Evolutionary conservation across 2,113 vertebrate species (phyloP).

Genomic region (Proteles cristata): DNA sequence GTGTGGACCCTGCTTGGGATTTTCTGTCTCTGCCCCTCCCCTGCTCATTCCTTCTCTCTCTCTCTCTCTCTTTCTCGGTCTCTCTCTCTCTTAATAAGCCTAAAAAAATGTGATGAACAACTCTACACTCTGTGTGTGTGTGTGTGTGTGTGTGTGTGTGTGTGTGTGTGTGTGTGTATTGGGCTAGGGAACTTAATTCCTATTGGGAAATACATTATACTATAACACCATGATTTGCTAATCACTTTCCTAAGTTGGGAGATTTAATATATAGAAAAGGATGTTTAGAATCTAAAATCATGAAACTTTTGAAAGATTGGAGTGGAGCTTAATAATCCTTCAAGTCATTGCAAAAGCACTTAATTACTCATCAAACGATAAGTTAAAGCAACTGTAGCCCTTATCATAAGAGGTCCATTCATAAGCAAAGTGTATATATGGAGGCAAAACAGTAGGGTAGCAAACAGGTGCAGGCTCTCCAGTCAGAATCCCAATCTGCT

Average conservation of each 20-base stretch:
- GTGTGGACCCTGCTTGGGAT: no score
- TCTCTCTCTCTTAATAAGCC: no score
- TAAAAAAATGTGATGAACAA: neutral
- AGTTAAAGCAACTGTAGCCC: neutral
- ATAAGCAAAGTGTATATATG: neutral
- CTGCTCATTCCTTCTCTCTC: no score
- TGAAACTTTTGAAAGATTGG: neutral
- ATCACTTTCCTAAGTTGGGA: neutral
- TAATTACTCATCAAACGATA: neutral
- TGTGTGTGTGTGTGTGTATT: no score
- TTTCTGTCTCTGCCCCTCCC: no score
- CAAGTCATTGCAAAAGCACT: neutral
- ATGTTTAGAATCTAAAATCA: neutral
- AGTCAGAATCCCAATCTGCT: neutral
- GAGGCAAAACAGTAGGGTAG: neutral
- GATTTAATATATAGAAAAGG: neutral
- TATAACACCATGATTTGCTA: neutral
- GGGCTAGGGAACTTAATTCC: neutral
- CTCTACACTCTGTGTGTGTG: neutral
- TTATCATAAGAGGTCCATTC: neutral
- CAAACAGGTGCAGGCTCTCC: neutral
- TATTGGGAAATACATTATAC: neutral
- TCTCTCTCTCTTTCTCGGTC: no score
- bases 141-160: no score
- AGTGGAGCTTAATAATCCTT: neutral